phyloP scores from a whole-genome alignment of 2,113 vertebrate species.

The Zonotrichia leucophrys region DNA sequence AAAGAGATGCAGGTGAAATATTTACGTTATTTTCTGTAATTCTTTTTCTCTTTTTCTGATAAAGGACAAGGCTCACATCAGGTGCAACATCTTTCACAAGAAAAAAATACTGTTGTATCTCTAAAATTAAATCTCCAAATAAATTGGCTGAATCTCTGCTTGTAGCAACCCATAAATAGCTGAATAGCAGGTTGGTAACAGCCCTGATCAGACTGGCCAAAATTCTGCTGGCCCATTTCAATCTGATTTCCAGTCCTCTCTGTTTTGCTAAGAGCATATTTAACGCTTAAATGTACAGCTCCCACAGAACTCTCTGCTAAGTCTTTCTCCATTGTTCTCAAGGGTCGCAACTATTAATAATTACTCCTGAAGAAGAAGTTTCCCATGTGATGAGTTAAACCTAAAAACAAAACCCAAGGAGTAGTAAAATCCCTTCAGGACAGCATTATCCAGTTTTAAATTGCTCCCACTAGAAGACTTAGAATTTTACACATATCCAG shows the following conservation, averaged over 20 bases:
- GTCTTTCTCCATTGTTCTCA: not conserved
- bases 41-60: not conserved
- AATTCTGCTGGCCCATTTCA: not conserved
- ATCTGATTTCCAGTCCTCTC: not conserved
- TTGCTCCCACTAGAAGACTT: conserved; percentile 58
- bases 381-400: conserved; percentile 43
- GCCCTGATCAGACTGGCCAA: not conserved
- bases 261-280: not conserved
- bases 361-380: conserved; percentile 1
- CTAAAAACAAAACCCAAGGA: conserved; percentile 61
- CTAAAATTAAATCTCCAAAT: not conserved
- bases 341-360: conserved; percentile 36
- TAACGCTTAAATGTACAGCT: not conserved
- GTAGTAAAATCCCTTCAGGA: conserved; percentile 27
- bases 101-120: not conserved
- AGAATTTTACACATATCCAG: conserved; percentile 50
- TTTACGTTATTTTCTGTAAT: not conserved
- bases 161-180: not conserved
- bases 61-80: not conserved
- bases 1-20: not conserved
- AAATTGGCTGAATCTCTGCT: not conserved
- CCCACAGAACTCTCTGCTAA: not conserved
- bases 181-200: not conserved
- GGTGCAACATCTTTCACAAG: not conserved
- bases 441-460: conserved; percentile 64